phyloP scores from a whole-genome alignment of 2,888 invertebrate species.

The Erebia epiphron region DNA sequence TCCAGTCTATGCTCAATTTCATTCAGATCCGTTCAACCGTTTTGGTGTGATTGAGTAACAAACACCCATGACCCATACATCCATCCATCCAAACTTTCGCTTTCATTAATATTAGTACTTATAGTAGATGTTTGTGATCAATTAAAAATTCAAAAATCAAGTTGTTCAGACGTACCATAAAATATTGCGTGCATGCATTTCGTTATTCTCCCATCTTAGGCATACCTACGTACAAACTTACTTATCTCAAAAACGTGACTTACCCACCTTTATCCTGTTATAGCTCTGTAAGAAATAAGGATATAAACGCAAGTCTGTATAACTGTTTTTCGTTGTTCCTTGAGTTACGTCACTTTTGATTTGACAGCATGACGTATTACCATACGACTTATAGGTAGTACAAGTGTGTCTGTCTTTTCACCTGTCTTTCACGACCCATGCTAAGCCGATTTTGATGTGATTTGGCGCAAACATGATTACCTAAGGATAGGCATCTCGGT shows the following conservation, averaged over 20 bases:
- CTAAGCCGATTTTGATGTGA: too few species aligned
- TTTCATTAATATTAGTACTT: too few species aligned
- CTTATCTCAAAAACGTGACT: slow-evolving; percentile 35
- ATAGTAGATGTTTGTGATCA: not conserved
- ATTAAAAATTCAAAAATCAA: slow-evolving; percentile 2
- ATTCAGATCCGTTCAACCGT: too few species aligned
- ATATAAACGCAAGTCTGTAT: slow-evolving; percentile 30
- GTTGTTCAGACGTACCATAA: not conserved
- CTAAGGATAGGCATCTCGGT: too few species aligned
- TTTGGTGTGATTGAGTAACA: too few species aligned
- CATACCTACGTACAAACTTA: not conserved
- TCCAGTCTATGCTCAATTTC: too few species aligned
- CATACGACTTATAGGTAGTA: not conserved
- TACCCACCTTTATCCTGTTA: slow-evolving; percentile 21
- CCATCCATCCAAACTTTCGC: too few species aligned
- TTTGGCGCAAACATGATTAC: too few species aligned
- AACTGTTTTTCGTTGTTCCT: slow-evolving; percentile 5
- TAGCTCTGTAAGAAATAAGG: slow-evolving; percentile 26
- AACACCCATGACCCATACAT: too few species aligned
- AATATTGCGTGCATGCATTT: slow-evolving; percentile 23
- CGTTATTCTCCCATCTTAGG: slow-evolving; percentile 12
- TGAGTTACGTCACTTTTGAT: slow-evolving; percentile 6
- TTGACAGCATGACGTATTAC: not conserved
- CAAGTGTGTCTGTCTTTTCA: not conserved
- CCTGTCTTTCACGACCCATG: too few species aligned